These are phyloP conservation scores for Rousettus madagascariensis DNA, from an alignment of 2,797 vertebrate species.

Conservation along the genomic window DNA sequence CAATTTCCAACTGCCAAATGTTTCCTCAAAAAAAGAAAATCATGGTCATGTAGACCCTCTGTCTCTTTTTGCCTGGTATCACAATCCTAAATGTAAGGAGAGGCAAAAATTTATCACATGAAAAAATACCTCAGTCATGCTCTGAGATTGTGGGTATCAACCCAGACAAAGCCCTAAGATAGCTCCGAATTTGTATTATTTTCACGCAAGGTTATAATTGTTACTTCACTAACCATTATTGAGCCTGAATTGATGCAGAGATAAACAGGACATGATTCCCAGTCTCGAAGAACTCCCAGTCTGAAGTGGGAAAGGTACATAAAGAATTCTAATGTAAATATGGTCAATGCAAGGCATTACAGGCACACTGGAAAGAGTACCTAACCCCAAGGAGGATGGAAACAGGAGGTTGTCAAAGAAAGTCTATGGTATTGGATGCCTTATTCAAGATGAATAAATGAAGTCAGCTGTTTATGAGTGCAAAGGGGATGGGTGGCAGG, in stretches of 20 bases:
- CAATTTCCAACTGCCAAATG: background rate
- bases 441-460: background rate
- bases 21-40: constrained; percentile 25
- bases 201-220: background rate
- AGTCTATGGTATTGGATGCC: background rate
- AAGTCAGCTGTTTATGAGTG: background rate
- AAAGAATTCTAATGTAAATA: background rate
- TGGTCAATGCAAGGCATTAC: background rate
- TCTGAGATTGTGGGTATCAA: background rate
- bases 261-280: background rate
- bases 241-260: background rate
- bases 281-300: background rate
- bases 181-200: background rate
- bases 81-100: background rate
- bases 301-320: background rate
- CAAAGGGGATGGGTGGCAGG: background rate
- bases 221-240: background rate
- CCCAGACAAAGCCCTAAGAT: background rate
- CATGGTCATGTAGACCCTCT: background rate
- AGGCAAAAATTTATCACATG: background rate
- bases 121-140: background rate
- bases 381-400: background rate
- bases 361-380: background rate
- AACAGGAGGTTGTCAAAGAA: background rate
- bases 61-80: background rate